A percentile compares a stretch with the other conserved stretches of the same genome.
These are phyloP conservation scores for Drosophila rellima DNA, from an alignment of 2,888 invertebrate genomes.

Conservation along the genomic window DNA sequence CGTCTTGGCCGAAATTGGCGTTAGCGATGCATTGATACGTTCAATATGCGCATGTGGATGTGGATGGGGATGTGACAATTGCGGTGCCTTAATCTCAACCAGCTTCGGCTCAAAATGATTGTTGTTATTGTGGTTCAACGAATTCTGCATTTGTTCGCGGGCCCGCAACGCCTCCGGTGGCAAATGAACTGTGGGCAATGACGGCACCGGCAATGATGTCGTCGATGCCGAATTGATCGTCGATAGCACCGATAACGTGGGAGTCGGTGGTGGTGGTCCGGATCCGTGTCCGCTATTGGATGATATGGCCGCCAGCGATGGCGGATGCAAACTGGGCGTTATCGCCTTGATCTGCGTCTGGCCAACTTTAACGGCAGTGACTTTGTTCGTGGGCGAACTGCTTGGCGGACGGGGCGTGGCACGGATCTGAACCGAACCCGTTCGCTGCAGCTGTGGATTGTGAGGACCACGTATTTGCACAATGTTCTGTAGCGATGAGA, in stretches of 20 bases:
- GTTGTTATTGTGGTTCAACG: constrained; percentile 77
- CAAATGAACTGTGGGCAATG: constrained; percentile 83
- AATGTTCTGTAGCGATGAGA: constrained; percentile 77
- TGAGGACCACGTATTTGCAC: constrained; percentile 85
- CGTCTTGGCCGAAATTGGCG: constrained; percentile 71
- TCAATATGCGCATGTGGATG: constrained; percentile 45
- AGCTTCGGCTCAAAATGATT: constrained; percentile 75
- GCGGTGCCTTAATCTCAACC: constrained; percentile 70
- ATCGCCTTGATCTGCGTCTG: constrained; percentile 86
- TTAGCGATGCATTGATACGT: constrained; percentile 65
- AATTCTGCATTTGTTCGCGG: constrained; percentile 75
- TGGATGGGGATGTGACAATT: constrained; percentile 42
- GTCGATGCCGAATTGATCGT: constrained; percentile 82
- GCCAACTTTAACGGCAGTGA: constrained; percentile 85
- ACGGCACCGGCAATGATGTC: constrained; percentile 79
- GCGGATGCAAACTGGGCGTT: constrained; percentile 81
- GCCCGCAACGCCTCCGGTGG: constrained; percentile 76
- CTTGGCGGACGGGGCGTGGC: constrained; percentile 75
- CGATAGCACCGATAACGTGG: constrained; percentile 79
- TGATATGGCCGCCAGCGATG: constrained; percentile 83
- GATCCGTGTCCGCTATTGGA: constrained; percentile 76
- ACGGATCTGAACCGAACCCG: constrained; percentile 84
- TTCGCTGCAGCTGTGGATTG: constrained; percentile 80
- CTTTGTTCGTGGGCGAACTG: constrained; percentile 80
- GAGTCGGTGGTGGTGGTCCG: constrained; percentile 69